Conservation (phyloP, 2,113 vertebrate species). For the Rhabdornis inornatus region DNA sequence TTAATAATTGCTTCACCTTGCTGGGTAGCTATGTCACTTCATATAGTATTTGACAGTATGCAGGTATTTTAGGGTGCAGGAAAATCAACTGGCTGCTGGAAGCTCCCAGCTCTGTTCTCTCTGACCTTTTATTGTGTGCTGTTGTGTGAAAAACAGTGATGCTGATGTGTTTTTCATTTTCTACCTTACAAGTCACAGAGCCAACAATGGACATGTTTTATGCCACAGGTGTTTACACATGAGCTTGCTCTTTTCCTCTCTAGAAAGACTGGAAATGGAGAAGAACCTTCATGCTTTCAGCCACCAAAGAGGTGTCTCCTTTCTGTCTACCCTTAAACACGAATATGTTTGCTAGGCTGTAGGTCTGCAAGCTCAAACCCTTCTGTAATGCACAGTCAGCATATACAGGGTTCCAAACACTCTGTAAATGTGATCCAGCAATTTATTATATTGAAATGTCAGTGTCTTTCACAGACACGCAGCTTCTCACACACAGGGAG, state of each 20-base stretch:
- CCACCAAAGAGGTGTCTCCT: background rate
- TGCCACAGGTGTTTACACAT: accelerated
- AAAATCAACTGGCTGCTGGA: background rate
- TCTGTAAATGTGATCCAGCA: background rate
- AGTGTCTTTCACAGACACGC: background rate
- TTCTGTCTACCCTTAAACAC: background rate
- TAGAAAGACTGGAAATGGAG: background rate
- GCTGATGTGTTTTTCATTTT: background rate
- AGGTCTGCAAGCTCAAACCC: background rate
- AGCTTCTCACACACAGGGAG: background rate
- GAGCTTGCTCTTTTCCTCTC: background rate
- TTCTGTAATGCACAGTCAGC: background rate
- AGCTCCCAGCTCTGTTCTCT: background rate
- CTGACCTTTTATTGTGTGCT: background rate
- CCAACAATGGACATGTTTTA: background rate
- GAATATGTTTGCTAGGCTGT: background rate
- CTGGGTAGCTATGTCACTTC: background rate
- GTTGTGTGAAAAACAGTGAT: background rate
- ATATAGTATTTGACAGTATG: background rate
- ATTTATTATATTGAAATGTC: background rate
- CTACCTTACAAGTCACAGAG: background rate
- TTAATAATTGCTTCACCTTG: background rate
- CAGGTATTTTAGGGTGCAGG: background rate
- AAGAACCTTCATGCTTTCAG: background rate
- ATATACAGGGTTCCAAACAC: background rate